Conservation (phyloP, 2,797 vertebrate species). For the Liasis olivaceus region DNA sequence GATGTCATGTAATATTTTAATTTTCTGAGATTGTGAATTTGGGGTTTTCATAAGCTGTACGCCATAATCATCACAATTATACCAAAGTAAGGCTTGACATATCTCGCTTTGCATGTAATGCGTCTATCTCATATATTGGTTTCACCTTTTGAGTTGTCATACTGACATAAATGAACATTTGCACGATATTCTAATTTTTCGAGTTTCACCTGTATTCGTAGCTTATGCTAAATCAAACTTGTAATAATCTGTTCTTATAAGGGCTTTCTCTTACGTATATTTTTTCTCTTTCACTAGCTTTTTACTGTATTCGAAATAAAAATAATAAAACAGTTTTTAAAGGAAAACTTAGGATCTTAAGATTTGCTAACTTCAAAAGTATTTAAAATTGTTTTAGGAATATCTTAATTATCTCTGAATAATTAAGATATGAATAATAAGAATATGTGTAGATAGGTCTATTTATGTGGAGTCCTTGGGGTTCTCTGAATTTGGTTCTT, state of each 20-base stretch:
- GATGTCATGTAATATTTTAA: too few species aligned
- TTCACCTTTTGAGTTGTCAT: too few species aligned
- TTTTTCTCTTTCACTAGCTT: neutral
- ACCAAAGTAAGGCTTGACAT: too few species aligned
- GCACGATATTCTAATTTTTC: too few species aligned
- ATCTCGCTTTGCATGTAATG: too few species aligned
- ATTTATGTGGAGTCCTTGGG: neutral
- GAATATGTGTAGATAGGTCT: neutral
- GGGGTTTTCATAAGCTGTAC: too few species aligned
- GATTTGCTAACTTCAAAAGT: neutral
- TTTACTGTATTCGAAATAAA: neutral
- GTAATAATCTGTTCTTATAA: neutral
- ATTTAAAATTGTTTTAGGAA: neutral
- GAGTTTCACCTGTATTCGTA: neutral
- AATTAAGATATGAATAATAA: too few species aligned
- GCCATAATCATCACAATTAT: too few species aligned
- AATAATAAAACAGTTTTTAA: neutral
- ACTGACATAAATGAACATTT: too few species aligned
- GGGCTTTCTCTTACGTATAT: neutral
- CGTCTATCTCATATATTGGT: too few species aligned
- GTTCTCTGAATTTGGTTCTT: too few species aligned
- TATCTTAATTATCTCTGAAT: neutral
- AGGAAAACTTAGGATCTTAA: neutral
- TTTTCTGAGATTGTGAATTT: too few species aligned
- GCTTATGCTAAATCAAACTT: neutral